phyloP scores from a whole-genome alignment of 1,140 invertebrate genomes.

The Bombyx mandarina region DNA sequence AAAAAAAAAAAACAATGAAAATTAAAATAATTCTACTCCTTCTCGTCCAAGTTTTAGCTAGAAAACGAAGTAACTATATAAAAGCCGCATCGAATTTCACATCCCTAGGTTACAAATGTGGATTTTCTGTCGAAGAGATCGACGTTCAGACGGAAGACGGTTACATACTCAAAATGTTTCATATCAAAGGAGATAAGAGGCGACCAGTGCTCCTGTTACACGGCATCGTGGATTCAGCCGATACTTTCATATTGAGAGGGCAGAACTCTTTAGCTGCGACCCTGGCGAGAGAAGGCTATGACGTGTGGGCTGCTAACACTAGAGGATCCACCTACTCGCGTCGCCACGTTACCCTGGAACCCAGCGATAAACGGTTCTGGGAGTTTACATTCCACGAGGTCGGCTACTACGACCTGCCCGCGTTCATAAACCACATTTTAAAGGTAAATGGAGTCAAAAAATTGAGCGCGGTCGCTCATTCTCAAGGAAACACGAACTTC shows the following conservation, averaged over 20 bases:
- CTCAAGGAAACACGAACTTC: slow-evolving; percentile 63
- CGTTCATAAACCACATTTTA: slow-evolving; percentile 63
- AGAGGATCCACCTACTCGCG: slow-evolving; percentile 21
- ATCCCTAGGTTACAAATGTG: slow-evolving; percentile 18
- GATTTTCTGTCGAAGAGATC: slow-evolving; percentile 11
- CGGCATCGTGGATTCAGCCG: slow-evolving; percentile 20
- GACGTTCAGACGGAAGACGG: slow-evolving; percentile 22
- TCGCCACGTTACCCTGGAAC: slow-evolving; percentile 12
- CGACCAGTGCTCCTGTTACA: slow-evolving; percentile 21
- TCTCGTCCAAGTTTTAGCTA: no score
- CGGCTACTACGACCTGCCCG: slow-evolving; percentile 18
- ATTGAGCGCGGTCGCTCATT: slow-evolving; percentile 45
- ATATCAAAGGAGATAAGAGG: slow-evolving; percentile 10
- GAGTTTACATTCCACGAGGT: slow-evolving; percentile 21
- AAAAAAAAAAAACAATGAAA: no score
- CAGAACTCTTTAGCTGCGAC: slow-evolving; percentile 12
- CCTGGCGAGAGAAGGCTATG: slow-evolving; percentile 13
- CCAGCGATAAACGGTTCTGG: slow-evolving; percentile 18
- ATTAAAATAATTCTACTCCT: no score
- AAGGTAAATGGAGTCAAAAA: slow-evolving; percentile 75
- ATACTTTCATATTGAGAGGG: slow-evolving; percentile 22
- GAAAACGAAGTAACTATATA: no score
- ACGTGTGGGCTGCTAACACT: slow-evolving; percentile 17
- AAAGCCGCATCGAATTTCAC: slow-evolving; percentile 10
- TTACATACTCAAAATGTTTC: slow-evolving; percentile 22